phyloP scores from a whole-genome alignment of 1,140 invertebrate species.

The Drosophila sulfurigaster region DNA sequence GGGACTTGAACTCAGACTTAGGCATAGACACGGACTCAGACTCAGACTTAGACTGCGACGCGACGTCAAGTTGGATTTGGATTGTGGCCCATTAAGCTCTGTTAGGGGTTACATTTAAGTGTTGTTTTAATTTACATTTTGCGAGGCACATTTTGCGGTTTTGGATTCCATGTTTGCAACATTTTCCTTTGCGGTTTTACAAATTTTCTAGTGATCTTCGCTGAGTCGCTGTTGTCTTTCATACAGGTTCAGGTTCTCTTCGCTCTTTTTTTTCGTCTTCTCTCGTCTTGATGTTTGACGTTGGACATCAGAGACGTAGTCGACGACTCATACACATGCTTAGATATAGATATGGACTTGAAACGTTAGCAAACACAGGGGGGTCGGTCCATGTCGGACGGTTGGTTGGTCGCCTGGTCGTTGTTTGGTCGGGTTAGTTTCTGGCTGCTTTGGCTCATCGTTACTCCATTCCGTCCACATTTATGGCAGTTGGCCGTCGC shows the following conservation, averaged over 20 bases:
- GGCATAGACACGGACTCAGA: conserved; percentile 30
- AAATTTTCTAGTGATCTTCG: conserved; percentile 75
- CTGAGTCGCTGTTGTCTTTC: conserved; percentile 62
- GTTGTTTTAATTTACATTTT: conserved; percentile 73
- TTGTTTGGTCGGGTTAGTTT: conserved; percentile 56
- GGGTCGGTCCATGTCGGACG: conserved; percentile 50
- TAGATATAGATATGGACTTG: conserved; percentile 79
- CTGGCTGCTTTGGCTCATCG: conserved; percentile 46
- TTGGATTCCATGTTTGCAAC: conserved; percentile 71
- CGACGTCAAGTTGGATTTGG: conserved; percentile 39
- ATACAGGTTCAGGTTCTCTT: conserved; percentile 66
- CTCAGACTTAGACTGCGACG: neutral
- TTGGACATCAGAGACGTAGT: conserved; percentile 30
- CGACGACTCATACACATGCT: conserved; percentile 70
- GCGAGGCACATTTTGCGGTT: conserved; percentile 35
- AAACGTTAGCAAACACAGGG: conserved; percentile 68
- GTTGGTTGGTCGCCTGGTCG: conserved; percentile 46
- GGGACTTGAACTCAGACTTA: conserved; percentile 12
- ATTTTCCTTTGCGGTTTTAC: conserved; percentile 78
- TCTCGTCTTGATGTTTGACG: conserved; percentile 48
- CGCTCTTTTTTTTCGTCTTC: conserved; percentile 26
- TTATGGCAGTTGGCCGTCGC: conserved; percentile 74
- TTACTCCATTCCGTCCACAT: conserved; percentile 73
- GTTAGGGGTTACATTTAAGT: conserved; percentile 72
- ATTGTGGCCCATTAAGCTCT: conserved; percentile 62